These are phyloP conservation scores for Dreissena rostriformis DNA, from an alignment of 1,140 invertebrate species.

Conservation along the genomic window DNA sequence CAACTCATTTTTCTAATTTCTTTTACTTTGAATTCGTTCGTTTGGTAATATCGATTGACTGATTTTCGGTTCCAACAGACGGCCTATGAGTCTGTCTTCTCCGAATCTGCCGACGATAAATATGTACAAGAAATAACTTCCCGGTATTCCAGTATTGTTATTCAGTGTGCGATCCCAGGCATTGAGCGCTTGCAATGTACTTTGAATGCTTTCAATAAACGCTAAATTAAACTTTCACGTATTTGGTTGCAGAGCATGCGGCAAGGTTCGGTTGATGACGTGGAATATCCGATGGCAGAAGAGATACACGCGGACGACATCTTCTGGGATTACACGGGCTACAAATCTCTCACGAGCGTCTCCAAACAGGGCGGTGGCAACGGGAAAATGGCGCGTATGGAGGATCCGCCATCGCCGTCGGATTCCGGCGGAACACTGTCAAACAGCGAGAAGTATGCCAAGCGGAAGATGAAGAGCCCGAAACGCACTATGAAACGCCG, in stretches of 20 bases:
- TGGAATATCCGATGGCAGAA: slow-evolving; percentile 57
- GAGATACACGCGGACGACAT: slow-evolving; percentile 54
- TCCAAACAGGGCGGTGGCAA: slow-evolving; percentile 49
- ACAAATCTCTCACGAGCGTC: slow-evolving; percentile 49
- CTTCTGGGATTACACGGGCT: slow-evolving; percentile 59
- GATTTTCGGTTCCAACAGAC: too few relatives aligned
- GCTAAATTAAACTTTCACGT: background rate
- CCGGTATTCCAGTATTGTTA: too few relatives aligned
- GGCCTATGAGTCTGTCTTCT: too few relatives aligned
- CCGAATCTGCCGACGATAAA: too few relatives aligned
- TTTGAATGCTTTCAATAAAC: too few relatives aligned
- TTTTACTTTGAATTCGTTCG: too few relatives aligned
- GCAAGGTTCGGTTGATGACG: background rate
- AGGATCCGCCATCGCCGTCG: slow-evolving; percentile 70
- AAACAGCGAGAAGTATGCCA: too few relatives aligned
- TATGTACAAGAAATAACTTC: too few relatives aligned
- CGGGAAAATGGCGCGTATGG: slow-evolving; percentile 54
- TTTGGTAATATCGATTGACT: too few relatives aligned
- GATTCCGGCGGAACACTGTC: slow-evolving; percentile 73
- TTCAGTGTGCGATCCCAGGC: too few relatives aligned
- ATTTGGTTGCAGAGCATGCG: slow-evolving; percentile 38
- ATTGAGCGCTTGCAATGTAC: background rate
- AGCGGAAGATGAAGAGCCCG: slow-evolving; percentile 69
- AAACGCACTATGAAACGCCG: slow-evolving; percentile 84
- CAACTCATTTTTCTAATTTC: too few relatives aligned